These are phyloP conservation scores for Girardinichthys multiradiatus DNA, from an alignment of 2,113 vertebrate genomes.

Conservation along the genomic window DNA sequence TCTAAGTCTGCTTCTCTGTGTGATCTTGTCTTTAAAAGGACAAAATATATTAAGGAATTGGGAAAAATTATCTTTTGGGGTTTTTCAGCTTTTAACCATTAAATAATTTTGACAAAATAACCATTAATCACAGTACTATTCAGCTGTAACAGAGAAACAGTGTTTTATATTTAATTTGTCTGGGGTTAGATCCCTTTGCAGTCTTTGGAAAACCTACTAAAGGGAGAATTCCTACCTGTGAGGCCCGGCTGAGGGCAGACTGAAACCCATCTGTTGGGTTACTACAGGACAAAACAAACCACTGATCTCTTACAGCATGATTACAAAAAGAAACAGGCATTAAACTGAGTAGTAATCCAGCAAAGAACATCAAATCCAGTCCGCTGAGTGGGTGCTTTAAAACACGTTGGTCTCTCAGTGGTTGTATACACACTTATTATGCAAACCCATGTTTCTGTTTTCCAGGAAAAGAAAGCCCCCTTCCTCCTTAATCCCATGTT, in stretches of 20 bases:
- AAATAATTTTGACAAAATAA: too few species aligned
- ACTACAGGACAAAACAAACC: constrained; percentile 29
- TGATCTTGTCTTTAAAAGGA: too few species aligned
- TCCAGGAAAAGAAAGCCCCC: constrained; percentile 28
- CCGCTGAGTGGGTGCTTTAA: background rate
- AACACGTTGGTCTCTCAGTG: background rate
- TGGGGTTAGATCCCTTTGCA: background rate
- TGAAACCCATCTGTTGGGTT: fast-evolving
- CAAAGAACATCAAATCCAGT: background rate
- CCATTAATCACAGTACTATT: too few species aligned
- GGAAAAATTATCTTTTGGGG: too few species aligned
- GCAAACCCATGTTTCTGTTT: constrained; percentile 23
- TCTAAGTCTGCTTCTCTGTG: too few species aligned
- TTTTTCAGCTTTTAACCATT: too few species aligned
- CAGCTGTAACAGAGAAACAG: background rate
- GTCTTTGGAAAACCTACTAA: background rate
- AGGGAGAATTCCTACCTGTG: constrained; percentile 12
- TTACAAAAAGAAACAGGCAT: background rate
- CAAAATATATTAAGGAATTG: too few species aligned
- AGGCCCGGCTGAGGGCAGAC: background rate
- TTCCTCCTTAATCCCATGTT: background rate
- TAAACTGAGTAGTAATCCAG: background rate
- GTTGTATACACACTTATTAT: constrained; percentile 11
- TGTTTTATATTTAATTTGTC: background rate
- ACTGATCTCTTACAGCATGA: background rate